phyloP scores from a whole-genome alignment of 2,888 invertebrate genomes.

The Zaprionus bogoriensis region DNA sequence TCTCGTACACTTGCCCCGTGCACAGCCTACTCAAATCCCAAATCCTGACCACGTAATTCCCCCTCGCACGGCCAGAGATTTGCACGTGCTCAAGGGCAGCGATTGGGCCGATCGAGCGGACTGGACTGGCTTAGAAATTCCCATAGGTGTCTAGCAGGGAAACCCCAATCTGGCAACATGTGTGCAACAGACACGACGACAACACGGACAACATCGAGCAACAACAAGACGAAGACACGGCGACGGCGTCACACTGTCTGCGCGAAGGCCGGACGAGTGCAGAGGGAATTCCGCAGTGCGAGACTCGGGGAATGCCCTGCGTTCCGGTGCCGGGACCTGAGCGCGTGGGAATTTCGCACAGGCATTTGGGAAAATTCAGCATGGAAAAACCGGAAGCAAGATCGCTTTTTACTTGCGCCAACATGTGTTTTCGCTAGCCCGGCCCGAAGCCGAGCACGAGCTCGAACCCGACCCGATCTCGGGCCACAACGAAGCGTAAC shows the following conservation, averaged over 20 bases:
- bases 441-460: neutral
- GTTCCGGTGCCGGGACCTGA: constrained; percentile 27
- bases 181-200: constrained; percentile 68
- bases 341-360: constrained; percentile 74
- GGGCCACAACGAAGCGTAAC: no score
- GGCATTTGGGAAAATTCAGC: constrained; percentile 62
- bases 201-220: neutral
- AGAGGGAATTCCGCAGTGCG: constrained; percentile 67
- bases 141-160: constrained; percentile 62
- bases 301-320: constrained; percentile 61
- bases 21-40: constrained; percentile 24
- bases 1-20: constrained; percentile 38
- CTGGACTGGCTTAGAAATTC: constrained; percentile 49
- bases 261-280: constrained; percentile 30
- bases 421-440: constrained; percentile 70
- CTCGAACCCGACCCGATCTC: no score
- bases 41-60: constrained; percentile 42
- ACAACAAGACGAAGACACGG: neutral
- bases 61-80: constrained; percentile 16
- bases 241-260: constrained; percentile 40
- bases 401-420: constrained; percentile 60
- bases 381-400: constrained; percentile 71
- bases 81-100: constrained; percentile 25
- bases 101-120: neutral
- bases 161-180: constrained; percentile 69